A percentile compares a stretch with the other conserved stretches of the same genome.
Evolutionary conservation across 2,797 vertebrate genomes (phyloP).

Genomic region (Danio tinwini): DNA sequence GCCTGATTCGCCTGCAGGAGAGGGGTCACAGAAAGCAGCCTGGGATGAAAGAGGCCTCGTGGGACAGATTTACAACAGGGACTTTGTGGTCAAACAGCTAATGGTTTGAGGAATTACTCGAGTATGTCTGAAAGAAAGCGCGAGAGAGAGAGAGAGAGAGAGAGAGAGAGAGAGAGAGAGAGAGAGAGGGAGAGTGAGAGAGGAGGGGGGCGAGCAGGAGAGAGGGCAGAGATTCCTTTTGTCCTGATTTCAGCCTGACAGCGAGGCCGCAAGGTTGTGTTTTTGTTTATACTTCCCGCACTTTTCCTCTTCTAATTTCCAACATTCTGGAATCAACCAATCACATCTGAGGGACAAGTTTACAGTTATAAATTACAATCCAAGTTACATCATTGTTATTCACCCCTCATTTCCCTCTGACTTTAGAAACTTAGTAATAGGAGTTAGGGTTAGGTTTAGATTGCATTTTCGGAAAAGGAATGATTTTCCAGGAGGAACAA

Average conservation of each 20-base stretch:
- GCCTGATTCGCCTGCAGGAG: slow-evolving; percentile 18
- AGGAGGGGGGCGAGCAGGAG: background rate
- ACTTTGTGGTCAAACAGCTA: slow-evolving; percentile 61
- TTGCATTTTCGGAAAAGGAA: no score
- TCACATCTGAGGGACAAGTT: no score
- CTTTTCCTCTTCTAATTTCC: slow-evolving; percentile 28
- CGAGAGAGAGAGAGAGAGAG: slow-evolving; percentile 29
- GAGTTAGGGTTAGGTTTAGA: no score
- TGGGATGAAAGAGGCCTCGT: slow-evolving; percentile 54
- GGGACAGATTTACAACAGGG: slow-evolving; percentile 58
- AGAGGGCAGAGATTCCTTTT: slow-evolving; percentile 4
- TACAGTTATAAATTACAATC: no score
- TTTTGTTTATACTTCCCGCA: slow-evolving; percentile 27
- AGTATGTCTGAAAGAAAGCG: slow-evolving; percentile 37
- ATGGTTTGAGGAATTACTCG: slow-evolving; percentile 56
- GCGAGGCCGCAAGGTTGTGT: slow-evolving; percentile 9
- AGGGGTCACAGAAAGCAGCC: slow-evolving; percentile 41
- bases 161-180: background rate
- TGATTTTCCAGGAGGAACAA: no score
- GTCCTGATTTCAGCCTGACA: slow-evolving; percentile 36
- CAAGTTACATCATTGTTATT: no score
- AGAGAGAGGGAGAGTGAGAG: slow-evolving; percentile 8
- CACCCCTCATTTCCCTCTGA: no score
- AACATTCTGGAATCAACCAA: background rate
- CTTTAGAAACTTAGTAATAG: no score